A percentile compares a stretch with the other conserved stretches of the same genome.
Evolutionary conservation across 2,888 invertebrate species (phyloP).

Genomic region (Cataglyphis livida): DNA sequence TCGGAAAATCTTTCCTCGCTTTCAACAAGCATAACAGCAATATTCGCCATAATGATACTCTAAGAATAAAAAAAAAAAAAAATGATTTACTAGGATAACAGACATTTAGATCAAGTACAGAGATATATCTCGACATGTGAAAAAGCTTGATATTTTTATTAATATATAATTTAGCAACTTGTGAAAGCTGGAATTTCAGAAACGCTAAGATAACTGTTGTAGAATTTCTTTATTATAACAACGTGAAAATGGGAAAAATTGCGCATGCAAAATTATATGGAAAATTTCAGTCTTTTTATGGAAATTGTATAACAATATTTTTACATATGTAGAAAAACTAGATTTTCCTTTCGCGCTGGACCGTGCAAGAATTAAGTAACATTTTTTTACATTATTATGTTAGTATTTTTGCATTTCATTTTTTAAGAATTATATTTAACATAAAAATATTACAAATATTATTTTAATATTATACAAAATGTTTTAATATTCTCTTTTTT

Average conservation of each 20-base stretch:
- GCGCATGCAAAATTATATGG: background rate
- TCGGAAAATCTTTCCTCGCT: background rate
- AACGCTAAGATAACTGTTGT: background rate
- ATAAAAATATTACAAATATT: background rate
- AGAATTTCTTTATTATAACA: background rate
- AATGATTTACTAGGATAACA: background rate
- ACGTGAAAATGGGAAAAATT: background rate
- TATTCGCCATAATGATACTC: background rate
- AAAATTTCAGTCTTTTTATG: background rate
- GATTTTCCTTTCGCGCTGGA: background rate
- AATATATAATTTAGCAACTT: background rate
- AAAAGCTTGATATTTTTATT: background rate
- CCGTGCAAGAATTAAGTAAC: no score
- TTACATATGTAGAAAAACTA: background rate
- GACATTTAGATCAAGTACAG: background rate
- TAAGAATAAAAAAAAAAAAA: background rate
- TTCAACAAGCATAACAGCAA: background rate
- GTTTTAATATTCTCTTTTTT: background rate
- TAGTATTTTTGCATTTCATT: background rate
- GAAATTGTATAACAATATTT: background rate
- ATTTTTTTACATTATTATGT: background rate
- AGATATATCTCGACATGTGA: background rate
- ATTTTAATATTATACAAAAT: background rate
- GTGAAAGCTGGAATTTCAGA: no score
- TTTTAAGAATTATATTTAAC: background rate